Evolutionary conservation across 2,888 invertebrate genomes (phyloP), one percentile per base, ranked within the genome.

Genomic region (Agrenia bidenticulata): DNA sequence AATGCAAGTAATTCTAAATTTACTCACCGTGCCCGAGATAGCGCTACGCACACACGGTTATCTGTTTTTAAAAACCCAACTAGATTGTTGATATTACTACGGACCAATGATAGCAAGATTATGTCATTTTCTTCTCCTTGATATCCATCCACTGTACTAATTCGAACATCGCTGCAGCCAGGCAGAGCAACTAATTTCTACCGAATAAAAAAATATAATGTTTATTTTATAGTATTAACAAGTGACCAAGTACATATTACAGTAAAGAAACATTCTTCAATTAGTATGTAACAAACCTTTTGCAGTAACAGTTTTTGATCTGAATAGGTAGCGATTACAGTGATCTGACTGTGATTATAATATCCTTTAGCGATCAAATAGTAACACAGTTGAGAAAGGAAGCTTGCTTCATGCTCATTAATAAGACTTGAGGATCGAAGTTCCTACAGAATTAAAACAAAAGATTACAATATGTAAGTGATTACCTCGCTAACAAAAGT

Each of bases 51-150:
- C 45, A 89, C 85, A 49, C 90, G 83, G 78, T 90, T 90, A 39
- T 85, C 82, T 23, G 84, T 85, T 2, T 81, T 80, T 7, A 90
- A 80, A 78, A 90, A 90, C 0, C 90, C 90, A 70, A 89, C 87
- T 64, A 82, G 84, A 57, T 83, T 83, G 15, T 85, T 83, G 51
- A 79, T 78, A 80, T 90, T 90, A 77, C 87, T 90, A 77, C 92
- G 84, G 0, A 92, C 91, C 15, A 92, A 79, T 0, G 91, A 90
- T 67, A 92, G 79, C 73, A 92, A 82, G 56, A 91, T 86, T 77
- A 92, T 89, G 77, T 86, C 86, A 77, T 85, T 87, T 81, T 90
- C 90, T 77, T 89, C 87, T 0, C 91, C 90, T 81, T 91, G 91
- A 77, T 85, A 92, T 78, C 88, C 90, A 78, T 91, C 91, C 1